Evolutionary conservation across 2,113 vertebrate species (phyloP).

Genomic region (Protomyctophum bolini): DNA sequence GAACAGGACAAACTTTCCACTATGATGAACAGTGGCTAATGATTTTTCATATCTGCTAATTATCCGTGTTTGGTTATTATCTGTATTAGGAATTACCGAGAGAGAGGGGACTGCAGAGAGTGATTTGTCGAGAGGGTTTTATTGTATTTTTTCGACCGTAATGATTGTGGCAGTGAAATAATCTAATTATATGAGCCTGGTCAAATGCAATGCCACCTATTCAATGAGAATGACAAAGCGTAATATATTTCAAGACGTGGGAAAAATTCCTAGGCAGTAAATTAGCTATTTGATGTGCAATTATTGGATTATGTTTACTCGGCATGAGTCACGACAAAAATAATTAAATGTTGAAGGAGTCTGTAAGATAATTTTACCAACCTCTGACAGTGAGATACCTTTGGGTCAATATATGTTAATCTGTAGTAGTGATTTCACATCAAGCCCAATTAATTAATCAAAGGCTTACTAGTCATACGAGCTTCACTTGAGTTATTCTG

Average conservation of each 20-base stretch:
- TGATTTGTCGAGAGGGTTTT: conserved; percentile 54
- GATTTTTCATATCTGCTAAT: conserved; percentile 62
- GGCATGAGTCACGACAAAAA: conserved; percentile 13
- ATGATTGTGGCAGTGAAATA: conserved; percentile 37
- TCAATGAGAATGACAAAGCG: conserved; percentile 50
- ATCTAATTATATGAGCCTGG: conserved; percentile 39
- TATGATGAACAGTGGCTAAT: conserved; percentile 64
- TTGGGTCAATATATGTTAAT: no score
- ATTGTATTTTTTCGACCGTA: conserved; percentile 52
- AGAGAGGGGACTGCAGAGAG: conserved; percentile 34
- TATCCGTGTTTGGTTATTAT: conserved; percentile 70
- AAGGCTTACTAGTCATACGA: conserved; percentile 21
- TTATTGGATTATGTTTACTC: conserved; percentile 38
- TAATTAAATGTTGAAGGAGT: no score
- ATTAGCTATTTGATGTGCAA: conserved; percentile 37
- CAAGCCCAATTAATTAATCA: conserved; percentile 39
- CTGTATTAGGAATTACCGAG: conserved; percentile 55
- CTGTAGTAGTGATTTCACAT: conserved; percentile 6
- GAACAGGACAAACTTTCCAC: conserved; percentile 51
- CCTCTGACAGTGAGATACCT: no score
- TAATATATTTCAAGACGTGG: conserved; percentile 48
- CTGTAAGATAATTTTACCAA: no score
- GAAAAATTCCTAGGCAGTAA: not conserved
- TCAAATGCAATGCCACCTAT: conserved; percentile 43
- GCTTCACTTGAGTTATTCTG: conserved; percentile 29